Conservation (phyloP, 2,113 vertebrate species). For the Ancistrus triradiatus region DNA sequence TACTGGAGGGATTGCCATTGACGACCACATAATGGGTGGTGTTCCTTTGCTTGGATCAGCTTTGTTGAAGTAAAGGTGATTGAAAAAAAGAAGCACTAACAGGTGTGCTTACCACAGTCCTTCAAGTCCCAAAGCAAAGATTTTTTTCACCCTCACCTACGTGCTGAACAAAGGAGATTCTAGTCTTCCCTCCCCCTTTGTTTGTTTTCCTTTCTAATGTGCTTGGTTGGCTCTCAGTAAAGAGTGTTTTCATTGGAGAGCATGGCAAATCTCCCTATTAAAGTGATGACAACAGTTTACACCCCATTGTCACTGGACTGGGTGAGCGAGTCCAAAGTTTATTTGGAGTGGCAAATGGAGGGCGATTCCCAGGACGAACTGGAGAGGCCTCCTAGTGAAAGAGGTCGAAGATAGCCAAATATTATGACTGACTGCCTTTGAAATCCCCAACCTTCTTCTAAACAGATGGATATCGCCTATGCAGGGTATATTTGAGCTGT, state of each 20-base stretch:
- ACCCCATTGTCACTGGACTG: slow-evolving; percentile 56
- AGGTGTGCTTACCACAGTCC: slow-evolving; percentile 45
- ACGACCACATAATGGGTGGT: slow-evolving; percentile 48
- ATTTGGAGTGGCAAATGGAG: slow-evolving; percentile 64
- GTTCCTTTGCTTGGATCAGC: slow-evolving; percentile 46
- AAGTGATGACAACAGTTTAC: slow-evolving; percentile 63
- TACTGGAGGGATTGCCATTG: slow-evolving; percentile 49
- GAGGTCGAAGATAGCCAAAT: slow-evolving; percentile 74
- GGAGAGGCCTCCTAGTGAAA: slow-evolving; percentile 81
- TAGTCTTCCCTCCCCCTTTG: slow-evolving; percentile 44
- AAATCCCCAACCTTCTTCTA: slow-evolving; percentile 78
- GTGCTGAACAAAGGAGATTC: slow-evolving; percentile 46
- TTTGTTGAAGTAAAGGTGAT: slow-evolving; percentile 48
- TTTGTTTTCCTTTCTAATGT: slow-evolving; percentile 59
- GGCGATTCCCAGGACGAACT: slow-evolving; percentile 84
- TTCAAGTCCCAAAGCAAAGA: slow-evolving; percentile 40
- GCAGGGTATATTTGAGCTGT: slow-evolving; percentile 36
- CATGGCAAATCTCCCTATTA: slow-evolving; percentile 50
- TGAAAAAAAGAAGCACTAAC: slow-evolving; percentile 49
- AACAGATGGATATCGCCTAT: slow-evolving; percentile 52
- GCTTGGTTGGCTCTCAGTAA: slow-evolving; percentile 50
- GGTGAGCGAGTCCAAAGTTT: slow-evolving; percentile 56
- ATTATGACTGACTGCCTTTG: slow-evolving; percentile 79
- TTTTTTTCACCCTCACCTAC: slow-evolving; percentile 35
- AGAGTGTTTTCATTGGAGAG: slow-evolving; percentile 62